Evolutionary conservation across 2,888 invertebrate species (phyloP), one percentile per base, ranked within the genome.

Genomic region (Junonia oenone): DNA sequence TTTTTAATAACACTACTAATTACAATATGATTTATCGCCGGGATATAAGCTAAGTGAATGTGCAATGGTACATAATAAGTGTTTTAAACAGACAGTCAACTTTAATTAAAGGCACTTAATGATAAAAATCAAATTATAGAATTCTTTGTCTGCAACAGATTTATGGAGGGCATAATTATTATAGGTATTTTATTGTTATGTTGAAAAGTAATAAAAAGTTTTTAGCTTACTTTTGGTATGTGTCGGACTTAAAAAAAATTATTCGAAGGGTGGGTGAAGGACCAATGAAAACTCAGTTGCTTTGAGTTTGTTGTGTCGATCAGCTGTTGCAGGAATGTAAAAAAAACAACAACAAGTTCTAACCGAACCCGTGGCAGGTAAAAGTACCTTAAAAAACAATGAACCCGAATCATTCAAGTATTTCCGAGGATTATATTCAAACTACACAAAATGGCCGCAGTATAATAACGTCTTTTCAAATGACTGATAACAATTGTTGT

Each of bases 261-360:
- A 59, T 67, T 35, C 66, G 45, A 45, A 59, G 78, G 75, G 76
- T 71, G 68, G 8, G 55, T 56, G 62, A 51, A 55, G 53, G 63
- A 65, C 78, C 81, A 82, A 82, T 76, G 51, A 59, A 62, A 58
- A 58, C 37, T 46, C 51, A 59, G 64, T 72, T 76, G 78, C 70
- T 70, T 77, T 2, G 78, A 66, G 60, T 71, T 78, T 80, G 75
- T 78, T 81, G 68, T 79, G 65, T 62, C 68, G 73, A 83, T 86
- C 87, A 86, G 87, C 86, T 87, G 87, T 81, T 73, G 58, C 22
- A 63, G 76, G 84, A 81, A 83, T 84, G 79, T 69, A 79, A 68
- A 83, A 84, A 84, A 84, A 82, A 76, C 22, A 57, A 75, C 75
- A 81, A 83, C 79, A 83, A 79, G 76, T 75, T 71, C 54, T 58